Evolutionary conservation across 2,113 vertebrate genomes (phyloP).

Genomic region (Varanus salvator): DNA sequence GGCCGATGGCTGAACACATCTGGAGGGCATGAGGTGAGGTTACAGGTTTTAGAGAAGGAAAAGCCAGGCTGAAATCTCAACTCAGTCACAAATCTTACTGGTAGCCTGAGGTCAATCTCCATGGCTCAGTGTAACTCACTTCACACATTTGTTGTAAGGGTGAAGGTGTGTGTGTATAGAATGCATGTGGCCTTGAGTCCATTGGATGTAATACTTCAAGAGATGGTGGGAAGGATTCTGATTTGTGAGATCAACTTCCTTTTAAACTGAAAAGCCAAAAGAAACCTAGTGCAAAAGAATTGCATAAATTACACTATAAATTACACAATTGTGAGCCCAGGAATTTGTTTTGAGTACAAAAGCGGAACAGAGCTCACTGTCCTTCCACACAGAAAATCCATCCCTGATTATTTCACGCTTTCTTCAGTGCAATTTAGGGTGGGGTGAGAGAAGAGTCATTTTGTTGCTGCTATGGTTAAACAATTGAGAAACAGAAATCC

Average conservation of each 20-base stretch:
- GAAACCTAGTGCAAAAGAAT: not conserved
- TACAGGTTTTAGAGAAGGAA: not conserved
- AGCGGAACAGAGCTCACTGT: not conserved
- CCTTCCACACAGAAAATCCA: not conserved
- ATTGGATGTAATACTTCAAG: not conserved
- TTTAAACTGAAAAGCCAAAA: not conserved
- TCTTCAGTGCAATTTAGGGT: not conserved
- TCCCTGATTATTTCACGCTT: not conserved
- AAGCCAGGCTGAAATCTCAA: not conserved
- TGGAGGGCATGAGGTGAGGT: not conserved
- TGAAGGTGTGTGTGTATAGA: not conserved
- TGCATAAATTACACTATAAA: too few relatives aligned
- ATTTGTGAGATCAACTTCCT: not conserved
- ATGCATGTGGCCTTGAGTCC: not conserved
- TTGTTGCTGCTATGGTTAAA: not conserved
- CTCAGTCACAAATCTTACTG: not conserved
- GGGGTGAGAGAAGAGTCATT: not conserved
- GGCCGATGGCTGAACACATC: too few relatives aligned
- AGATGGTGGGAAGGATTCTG: not conserved
- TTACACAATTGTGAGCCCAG: not conserved
- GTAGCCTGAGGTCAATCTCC: not conserved
- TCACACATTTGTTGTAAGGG: not conserved
- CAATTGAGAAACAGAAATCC: not conserved
- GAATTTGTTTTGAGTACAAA: not conserved
- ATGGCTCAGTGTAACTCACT: not conserved